Percentiles rank a stretch among this genome's conserved stretches.
These are phyloP conservation scores for Haemorhous mexicanus DNA, from an alignment of 2,113 vertebrate genomes.

Conservation along the genomic window DNA sequence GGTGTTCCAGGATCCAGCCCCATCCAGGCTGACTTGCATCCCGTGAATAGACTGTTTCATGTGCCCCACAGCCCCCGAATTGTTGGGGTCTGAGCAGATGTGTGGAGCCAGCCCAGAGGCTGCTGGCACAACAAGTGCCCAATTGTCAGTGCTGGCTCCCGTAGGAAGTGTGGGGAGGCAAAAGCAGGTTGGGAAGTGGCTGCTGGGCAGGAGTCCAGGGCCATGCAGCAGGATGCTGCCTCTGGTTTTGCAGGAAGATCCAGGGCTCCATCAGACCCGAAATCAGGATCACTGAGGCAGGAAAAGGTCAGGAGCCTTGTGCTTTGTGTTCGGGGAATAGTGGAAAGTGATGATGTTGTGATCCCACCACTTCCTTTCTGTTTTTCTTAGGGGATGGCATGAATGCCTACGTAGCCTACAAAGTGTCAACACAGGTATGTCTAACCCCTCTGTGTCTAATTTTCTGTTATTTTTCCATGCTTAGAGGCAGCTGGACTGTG, in stretches of 20 bases:
- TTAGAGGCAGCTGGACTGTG: not conserved
- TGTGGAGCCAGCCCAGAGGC: constrained; percentile 21
- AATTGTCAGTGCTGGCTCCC: constrained; percentile 53
- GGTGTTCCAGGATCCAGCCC: not conserved
- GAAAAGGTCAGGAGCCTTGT: not conserved
- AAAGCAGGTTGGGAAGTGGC: not conserved
- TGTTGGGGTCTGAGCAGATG: constrained; percentile 70
- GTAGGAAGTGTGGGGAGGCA: constrained; percentile 32
- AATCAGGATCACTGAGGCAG: not conserved
- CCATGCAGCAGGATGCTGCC: not conserved
- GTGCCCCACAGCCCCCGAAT: constrained; percentile 55
- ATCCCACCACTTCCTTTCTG: not conserved
- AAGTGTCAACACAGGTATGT: constrained; percentile 92
- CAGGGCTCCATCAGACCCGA: not conserved
- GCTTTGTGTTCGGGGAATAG: not conserved
- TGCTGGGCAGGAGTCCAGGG: not conserved
- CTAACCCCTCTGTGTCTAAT: not conserved
- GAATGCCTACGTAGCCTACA: constrained; percentile 97
- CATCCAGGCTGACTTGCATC: not conserved
- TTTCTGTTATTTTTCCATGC: not conserved
- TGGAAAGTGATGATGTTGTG: not conserved
- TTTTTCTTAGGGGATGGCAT: constrained; percentile 87
- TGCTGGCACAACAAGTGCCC: constrained; percentile 41
- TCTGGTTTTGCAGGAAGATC: not conserved
- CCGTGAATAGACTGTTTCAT: constrained; percentile 51